phyloP scores from a whole-genome alignment of 2,797 vertebrate genomes.

The Spondyliosoma cantharus region DNA sequence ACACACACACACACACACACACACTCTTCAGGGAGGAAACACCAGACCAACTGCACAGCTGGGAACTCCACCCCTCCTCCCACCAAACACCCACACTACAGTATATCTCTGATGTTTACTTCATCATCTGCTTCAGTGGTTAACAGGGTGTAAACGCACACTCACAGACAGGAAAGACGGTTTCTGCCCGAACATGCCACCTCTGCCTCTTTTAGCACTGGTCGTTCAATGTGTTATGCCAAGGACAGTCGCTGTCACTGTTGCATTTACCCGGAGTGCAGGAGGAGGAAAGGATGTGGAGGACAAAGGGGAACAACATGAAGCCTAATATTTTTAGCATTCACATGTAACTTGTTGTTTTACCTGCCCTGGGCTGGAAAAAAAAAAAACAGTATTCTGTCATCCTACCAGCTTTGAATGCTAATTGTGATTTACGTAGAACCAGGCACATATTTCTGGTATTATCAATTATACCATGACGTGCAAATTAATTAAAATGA shows the following conservation, averaged over 20 bases:
- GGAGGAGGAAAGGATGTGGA: conserved; percentile 2
- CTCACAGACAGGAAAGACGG: conserved; percentile 6
- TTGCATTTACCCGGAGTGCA: conserved; percentile 30
- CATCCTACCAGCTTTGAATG: neutral
- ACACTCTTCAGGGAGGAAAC: conserved; percentile 36
- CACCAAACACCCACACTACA: conserved; percentile 5
- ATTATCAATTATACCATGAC: neutral
- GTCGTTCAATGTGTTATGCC: conserved; percentile 6
- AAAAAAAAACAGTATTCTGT: neutral
- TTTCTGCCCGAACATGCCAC: neutral
- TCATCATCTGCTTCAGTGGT: conserved; percentile 37
- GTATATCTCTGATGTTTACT: conserved; percentile 34
- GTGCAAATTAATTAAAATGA: neutral
- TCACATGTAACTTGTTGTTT: conserved; percentile 12
- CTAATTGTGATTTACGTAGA: neutral
- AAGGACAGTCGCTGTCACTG: neutral
- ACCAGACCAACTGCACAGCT: conserved; percentile 54
- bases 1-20: conserved; percentile 6
- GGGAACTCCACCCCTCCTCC: conserved; percentile 32
- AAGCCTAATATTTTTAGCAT: conserved; percentile 30
- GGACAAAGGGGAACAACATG: conserved; percentile 26
- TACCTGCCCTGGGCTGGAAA: conserved; percentile 2
- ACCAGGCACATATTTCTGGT: too few species aligned
- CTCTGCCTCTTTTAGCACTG: neutral
- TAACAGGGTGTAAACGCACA: conserved; percentile 17